phyloP scores from a whole-genome alignment of 2,113 vertebrate genomes.

The Boulengeromyrus knoepffleri region DNA sequence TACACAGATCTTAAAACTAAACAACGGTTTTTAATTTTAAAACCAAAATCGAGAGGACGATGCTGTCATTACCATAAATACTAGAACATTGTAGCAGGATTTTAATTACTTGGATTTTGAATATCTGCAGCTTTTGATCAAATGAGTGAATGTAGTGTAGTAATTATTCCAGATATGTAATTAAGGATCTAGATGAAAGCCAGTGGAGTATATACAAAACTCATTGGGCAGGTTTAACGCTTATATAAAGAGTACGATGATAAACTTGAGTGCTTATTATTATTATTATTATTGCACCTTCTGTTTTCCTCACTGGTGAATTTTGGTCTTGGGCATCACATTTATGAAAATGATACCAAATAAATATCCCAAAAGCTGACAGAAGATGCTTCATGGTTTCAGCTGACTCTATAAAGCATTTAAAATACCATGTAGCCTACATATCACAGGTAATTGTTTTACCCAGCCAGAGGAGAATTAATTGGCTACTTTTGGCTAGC shows the following conservation, averaged over 20 bases:
- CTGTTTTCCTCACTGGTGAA: neutral
- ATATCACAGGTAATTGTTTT: neutral
- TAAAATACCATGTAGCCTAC: neutral
- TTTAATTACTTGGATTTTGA: neutral
- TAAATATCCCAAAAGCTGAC: neutral
- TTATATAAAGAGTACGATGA: neutral
- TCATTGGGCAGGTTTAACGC: neutral
- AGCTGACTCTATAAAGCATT: neutral
- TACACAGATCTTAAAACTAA: neutral
- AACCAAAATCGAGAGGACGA: neutral
- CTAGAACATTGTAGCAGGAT: neutral
- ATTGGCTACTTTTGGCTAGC: neutral
- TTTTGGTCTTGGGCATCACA: neutral
- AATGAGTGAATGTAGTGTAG: neutral
- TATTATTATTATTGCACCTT: neutral
- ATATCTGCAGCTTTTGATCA: constrained; percentile 7
- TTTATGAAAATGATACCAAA: neutral
- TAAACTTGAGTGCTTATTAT: neutral
- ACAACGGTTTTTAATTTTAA: neutral
- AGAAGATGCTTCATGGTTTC: neutral
- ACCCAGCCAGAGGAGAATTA: neutral
- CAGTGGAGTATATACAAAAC: neutral
- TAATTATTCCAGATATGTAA: neutral
- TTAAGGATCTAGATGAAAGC: neutral
- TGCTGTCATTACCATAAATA: neutral